These are phyloP conservation scores for Cheilosia scutellata DNA, from an alignment of 2,888 invertebrate genomes.

Conservation along the genomic window DNA sequence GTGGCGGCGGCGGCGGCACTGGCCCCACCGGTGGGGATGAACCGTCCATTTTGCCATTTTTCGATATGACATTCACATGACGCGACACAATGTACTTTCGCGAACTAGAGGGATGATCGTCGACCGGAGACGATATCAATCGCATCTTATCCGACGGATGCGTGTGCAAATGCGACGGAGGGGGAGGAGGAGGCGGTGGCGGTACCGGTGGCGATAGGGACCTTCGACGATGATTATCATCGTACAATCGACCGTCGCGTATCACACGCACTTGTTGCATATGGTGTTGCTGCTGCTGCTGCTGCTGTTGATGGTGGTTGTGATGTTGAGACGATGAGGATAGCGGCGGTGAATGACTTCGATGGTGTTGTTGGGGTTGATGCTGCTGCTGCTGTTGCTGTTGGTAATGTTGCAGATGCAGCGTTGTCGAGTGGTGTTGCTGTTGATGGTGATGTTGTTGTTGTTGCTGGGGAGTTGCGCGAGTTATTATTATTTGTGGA, in stretches of 20 bases:
- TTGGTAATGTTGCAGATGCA: conserved; percentile 76
- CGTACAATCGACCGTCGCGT: conserved; percentile 83
- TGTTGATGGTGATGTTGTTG: conserved; percentile 71
- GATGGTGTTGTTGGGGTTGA: conserved; percentile 58
- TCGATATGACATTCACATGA: conserved; percentile 82
- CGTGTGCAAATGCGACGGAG: conserved; percentile 73
- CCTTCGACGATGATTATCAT: conserved; percentile 78
- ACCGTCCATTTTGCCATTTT: conserved; percentile 77
- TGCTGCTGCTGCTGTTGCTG: conserved; percentile 75
- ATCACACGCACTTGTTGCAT: conserved; percentile 83
- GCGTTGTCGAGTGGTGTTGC: conserved; percentile 71
- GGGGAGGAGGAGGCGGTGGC: conserved; percentile 49
- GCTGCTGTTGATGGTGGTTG: conserved; percentile 72
- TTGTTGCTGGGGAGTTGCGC: conserved; percentile 77
- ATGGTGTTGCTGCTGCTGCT: conserved; percentile 71
- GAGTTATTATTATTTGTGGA: conserved; percentile 82
- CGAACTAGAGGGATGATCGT: conserved; percentile 77
- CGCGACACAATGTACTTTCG: conserved; percentile 82
- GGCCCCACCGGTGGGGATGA: conserved; percentile 77
- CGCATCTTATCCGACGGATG: conserved; percentile 69
- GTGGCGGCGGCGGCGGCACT: conserved; percentile 67
- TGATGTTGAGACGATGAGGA: conserved; percentile 77
- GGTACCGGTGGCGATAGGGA: conserved; percentile 69
- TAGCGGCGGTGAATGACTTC: conserved; percentile 71
- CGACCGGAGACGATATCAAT: conserved; percentile 62